A percentile compares a stretch with the other conserved stretches of the same genome.
Conservation (phyloP, 1,140 invertebrate genomes). For the Eriosoma lanigerum region DNA sequence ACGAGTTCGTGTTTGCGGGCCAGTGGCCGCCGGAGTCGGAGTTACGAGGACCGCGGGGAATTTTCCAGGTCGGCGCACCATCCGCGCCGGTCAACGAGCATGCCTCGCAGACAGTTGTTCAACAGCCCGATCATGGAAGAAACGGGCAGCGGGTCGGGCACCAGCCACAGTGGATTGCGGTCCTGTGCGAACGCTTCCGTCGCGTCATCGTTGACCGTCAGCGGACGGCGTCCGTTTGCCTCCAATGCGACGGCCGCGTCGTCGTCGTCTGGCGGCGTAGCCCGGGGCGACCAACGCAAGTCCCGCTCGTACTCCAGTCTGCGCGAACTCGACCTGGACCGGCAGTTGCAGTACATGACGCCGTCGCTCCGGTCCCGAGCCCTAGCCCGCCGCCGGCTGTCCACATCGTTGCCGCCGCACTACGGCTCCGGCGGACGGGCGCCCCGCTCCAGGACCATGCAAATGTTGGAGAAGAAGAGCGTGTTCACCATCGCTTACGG, state of each 20-base stretch:
- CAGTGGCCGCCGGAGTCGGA: constrained; percentile 6
- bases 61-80: not conserved
- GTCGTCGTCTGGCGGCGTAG: constrained; percentile 84
- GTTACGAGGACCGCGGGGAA: not conserved
- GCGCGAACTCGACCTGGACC: constrained; percentile 30
- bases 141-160: constrained; percentile 31
- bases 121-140: constrained; percentile 44
- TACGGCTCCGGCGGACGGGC: not conserved
- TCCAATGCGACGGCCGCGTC: constrained; percentile 59
- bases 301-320: constrained; percentile 35
- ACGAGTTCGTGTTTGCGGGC: constrained; percentile 58
- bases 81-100: constrained; percentile 10
- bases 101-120: constrained; percentile 13
- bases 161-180: not conserved
- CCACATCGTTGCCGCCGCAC: constrained; percentile 20
- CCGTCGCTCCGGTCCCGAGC: constrained; percentile 40
- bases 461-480: constrained; percentile 86
- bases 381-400: constrained; percentile 31
- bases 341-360: constrained; percentile 46
- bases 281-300: constrained; percentile 60
- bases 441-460: constrained; percentile 58
- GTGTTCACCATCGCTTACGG: constrained; percentile 92
- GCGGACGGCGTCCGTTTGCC: constrained; percentile 64
- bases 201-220: not conserved
- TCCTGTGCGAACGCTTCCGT: not conserved